Percentiles rank a stretch among this genome's conserved stretches.
Conservation (phyloP, 2,113 vertebrate species). For the Oncorhynchus masou region DNA sequence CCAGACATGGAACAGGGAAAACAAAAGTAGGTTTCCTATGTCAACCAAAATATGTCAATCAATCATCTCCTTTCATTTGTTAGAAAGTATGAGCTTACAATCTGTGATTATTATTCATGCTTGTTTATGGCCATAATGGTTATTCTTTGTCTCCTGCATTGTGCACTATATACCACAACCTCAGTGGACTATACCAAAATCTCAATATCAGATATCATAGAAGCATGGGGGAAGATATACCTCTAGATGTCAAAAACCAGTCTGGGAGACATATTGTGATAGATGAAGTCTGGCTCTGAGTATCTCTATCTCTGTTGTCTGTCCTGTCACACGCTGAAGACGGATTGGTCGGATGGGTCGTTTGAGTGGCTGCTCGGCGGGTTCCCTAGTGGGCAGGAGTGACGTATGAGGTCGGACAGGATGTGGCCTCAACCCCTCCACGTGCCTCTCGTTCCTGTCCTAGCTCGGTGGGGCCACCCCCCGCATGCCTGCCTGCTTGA, state of each 20-base stretch:
- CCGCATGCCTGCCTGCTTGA: conserved; percentile 24
- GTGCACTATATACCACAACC: background rate
- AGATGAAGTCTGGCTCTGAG: conserved; percentile 62
- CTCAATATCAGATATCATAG: background rate
- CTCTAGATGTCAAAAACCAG: background rate
- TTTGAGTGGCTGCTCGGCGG: conserved; percentile 60
- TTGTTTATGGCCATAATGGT: background rate
- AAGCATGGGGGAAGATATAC: background rate
- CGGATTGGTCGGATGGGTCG: conserved; percentile 48
- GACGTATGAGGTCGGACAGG: conserved; percentile 76
- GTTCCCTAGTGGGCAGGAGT: conserved; percentile 47
- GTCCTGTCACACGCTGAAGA: conserved; percentile 62
- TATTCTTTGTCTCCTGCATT: background rate
- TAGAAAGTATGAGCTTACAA: background rate
- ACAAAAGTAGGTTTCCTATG: no score
- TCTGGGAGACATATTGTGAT: conserved; percentile 63
- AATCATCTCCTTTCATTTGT: background rate
- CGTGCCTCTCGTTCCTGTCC: conserved; percentile 53
- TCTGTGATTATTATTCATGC: background rate
- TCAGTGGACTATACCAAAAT: background rate
- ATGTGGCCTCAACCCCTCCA: conserved; percentile 65
- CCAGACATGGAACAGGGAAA: background rate
- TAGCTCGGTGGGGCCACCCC: conserved; percentile 6
- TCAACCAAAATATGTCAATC: no score
- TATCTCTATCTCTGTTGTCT: conserved; percentile 63